Evolutionary conservation across 1,140 invertebrate genomes (phyloP).

Genomic region (Rhysida immarginata): DNA sequence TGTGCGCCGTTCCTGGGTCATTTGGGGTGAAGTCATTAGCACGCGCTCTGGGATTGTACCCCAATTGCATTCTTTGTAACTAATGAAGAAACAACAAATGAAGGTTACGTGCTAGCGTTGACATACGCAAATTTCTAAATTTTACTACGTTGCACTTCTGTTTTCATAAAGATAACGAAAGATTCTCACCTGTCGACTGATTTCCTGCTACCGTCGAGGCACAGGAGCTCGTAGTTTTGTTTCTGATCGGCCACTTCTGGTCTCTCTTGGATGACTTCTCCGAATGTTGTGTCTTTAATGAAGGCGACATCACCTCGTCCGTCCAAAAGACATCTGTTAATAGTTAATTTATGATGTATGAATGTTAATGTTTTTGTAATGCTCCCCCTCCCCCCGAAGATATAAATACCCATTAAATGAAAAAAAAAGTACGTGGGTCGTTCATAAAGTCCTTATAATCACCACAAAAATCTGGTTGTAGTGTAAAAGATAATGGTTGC

Average conservation of each 20-base stretch:
- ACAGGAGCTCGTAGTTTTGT: conserved; percentile 38
- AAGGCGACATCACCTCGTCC: conserved; percentile 35
- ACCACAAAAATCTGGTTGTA: too few relatives aligned
- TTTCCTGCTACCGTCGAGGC: conserved; percentile 31
- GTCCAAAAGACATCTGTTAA: conserved; percentile 37
- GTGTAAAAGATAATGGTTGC: too few relatives aligned
- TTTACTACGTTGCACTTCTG: background rate
- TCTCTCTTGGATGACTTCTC: conserved; percentile 36
- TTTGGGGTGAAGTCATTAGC: conserved; percentile 23
- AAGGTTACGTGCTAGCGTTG: too few relatives aligned
- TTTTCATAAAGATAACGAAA: too few relatives aligned
- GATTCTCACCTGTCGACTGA: conserved; percentile 20
- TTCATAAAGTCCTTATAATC: too few relatives aligned
- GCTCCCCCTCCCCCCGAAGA: too few relatives aligned
- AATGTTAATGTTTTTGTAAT: too few relatives aligned
- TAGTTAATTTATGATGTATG: too few relatives aligned
- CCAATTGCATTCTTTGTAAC: conserved; percentile 32
- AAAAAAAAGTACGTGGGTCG: too few relatives aligned
- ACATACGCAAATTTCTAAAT: too few relatives aligned
- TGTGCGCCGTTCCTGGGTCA: conserved; percentile 13
- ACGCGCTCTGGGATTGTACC: conserved; percentile 31
- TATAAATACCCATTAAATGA: too few relatives aligned
- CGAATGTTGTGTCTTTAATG: conserved; percentile 34
- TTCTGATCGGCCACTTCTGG: conserved; percentile 22
- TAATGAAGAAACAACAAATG: too few relatives aligned